Percentiles rank a stretch among this genome's conserved stretches.
Evolutionary conservation across 2,888 invertebrate genomes (phyloP).

Genomic region (Perizoma affinitatum): DNA sequence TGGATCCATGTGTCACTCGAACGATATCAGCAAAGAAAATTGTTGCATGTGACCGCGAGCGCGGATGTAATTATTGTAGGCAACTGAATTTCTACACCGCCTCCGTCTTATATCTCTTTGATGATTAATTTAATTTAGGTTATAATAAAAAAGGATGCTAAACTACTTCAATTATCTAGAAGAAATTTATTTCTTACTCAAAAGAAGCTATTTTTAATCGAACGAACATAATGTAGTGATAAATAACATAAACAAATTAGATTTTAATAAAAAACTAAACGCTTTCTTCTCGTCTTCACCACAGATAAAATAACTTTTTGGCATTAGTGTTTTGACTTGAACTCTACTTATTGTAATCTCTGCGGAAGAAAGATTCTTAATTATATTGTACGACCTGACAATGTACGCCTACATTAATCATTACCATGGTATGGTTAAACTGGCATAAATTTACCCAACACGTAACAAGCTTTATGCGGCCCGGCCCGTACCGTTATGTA

Average conservation of each 20-base stretch:
- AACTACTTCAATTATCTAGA: constrained; percentile 23
- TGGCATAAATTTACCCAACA: too few species aligned
- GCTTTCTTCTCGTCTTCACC: constrained; percentile 38
- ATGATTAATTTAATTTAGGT: constrained; percentile 64
- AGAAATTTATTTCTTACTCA: background rate
- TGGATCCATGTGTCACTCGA: constrained; percentile 29
- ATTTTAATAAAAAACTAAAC: constrained; percentile 44
- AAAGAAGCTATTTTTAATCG: constrained; percentile 25
- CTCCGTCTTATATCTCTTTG: constrained; percentile 60
- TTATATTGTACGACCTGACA: too few species aligned
- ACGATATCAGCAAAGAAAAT: constrained; percentile 24
- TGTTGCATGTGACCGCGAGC: constrained; percentile 33
- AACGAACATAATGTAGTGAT: too few species aligned
- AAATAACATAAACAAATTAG: constrained; percentile 34
- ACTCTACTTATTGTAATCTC: too few species aligned
- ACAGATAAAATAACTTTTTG: background rate
- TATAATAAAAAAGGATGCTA: constrained; percentile 68
- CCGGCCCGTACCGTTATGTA: too few species aligned
- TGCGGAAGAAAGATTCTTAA: too few species aligned
- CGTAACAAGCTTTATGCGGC: too few species aligned
- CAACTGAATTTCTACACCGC: constrained; percentile 55
- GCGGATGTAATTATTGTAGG: constrained; percentile 32
- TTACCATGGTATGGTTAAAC: too few species aligned
- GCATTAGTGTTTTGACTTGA: too few species aligned
- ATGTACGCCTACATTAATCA: too few species aligned